phyloP scores from a whole-genome alignment of 2,888 invertebrate species.

The Trissoscelio sp. region DNA sequence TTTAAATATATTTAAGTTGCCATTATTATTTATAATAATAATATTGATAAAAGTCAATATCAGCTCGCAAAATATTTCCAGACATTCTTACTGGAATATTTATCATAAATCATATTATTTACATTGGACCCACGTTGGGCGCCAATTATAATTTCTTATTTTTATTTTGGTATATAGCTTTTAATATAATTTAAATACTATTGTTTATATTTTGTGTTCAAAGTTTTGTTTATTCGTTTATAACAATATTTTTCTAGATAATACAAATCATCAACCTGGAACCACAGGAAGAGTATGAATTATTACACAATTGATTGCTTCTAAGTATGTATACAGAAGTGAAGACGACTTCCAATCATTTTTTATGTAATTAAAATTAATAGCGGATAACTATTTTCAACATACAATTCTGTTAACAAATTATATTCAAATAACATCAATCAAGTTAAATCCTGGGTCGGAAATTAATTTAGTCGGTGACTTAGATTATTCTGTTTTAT shows the following conservation, averaged over 20 bases:
- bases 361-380: constrained; percentile 41
- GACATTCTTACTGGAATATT: no score
- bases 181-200: not conserved
- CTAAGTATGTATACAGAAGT: constrained; percentile 57
- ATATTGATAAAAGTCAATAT: no score
- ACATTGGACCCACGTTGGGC: no score
- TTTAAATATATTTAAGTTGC: no score
- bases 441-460: constrained; percentile 55
- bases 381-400: constrained; percentile 30
- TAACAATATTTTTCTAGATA: constrained; percentile 50
- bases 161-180: no score
- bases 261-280: constrained; percentile 27
- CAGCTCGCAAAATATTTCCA: no score
- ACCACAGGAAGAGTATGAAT: constrained; percentile 49
- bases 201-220: constrained; percentile 3
- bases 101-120: no score
- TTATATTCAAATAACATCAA: constrained; percentile 57
- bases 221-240: constrained; percentile 28
- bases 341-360: constrained; percentile 17
- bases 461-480: constrained; percentile 4
- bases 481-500: not conserved
- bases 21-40: no score
- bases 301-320: constrained; percentile 59
- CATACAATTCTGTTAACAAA: constrained; percentile 20
- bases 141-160: no score